phyloP scores from a whole-genome alignment of 2,888 invertebrate genomes.

The Dioctria rufipes region DNA sequence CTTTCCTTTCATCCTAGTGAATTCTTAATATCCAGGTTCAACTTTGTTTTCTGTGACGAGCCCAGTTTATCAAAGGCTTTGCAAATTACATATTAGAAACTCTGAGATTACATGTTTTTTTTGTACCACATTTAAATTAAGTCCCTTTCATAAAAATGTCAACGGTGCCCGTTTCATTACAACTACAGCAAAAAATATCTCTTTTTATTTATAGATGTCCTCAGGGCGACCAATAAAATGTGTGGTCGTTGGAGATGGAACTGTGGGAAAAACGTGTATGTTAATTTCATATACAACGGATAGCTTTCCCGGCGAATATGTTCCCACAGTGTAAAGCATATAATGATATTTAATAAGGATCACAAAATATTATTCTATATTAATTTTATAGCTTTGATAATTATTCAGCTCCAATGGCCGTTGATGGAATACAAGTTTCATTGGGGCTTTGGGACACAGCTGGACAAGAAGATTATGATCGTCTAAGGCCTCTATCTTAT shows the following conservation, averaged over 20 bases:
- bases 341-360: not conserved
- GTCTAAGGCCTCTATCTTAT: slow-evolving; percentile 95
- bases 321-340: slow-evolving; percentile 90
- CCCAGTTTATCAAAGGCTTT: too few relatives aligned
- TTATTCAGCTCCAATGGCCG: slow-evolving; percentile 98
- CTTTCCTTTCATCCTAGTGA: too few relatives aligned
- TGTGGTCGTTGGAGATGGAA: slow-evolving; percentile 94
- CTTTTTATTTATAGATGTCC: slow-evolving; percentile 77
- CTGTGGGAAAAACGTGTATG: slow-evolving; percentile 95
- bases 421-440: slow-evolving; percentile 97
- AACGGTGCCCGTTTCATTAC: slow-evolving; percentile 15
- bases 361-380: slow-evolving; percentile 4
- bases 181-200: not conserved
- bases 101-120: too few relatives aligned
- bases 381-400: slow-evolving; percentile 86
- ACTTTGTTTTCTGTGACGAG: too few relatives aligned
- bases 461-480: slow-evolving; percentile 97
- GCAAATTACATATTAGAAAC: too few relatives aligned
- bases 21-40: too few relatives aligned
- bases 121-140: too few relatives aligned
- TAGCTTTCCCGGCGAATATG: slow-evolving; percentile 95
- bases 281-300: slow-evolving; percentile 94
- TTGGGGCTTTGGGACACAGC: slow-evolving; percentile 99
- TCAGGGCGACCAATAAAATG: slow-evolving; percentile 93
- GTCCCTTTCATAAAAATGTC: too few relatives aligned